Evolutionary conservation across 1,140 invertebrate genomes (phyloP).

Genomic region (Danaus melanippus): DNA sequence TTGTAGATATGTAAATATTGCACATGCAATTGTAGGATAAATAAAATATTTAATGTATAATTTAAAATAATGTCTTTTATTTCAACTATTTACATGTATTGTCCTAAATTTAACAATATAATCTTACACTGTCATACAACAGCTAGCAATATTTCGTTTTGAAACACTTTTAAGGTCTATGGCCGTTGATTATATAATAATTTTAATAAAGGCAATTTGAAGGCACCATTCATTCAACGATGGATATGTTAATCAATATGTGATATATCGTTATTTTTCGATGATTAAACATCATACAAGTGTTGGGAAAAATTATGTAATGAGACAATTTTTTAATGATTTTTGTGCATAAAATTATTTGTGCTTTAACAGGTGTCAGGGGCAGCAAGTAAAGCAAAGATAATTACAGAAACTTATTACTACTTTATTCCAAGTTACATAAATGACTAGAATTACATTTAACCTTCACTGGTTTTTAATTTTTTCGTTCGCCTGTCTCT

Average conservation of each 20-base stretch:
- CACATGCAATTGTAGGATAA: constrained; percentile 29
- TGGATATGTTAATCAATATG: too few species aligned
- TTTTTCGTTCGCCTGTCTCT: too few species aligned
- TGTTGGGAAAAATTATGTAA: too few species aligned
- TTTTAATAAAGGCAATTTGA: too few species aligned
- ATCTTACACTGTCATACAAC: constrained; percentile 34
- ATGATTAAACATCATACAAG: too few species aligned
- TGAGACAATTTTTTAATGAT: too few species aligned
- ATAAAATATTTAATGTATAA: constrained; percentile 41
- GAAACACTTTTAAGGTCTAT: too few species aligned
- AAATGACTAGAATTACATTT: constrained; percentile 13
- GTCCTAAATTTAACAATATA: constrained; percentile 29
- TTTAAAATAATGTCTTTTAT: constrained; percentile 69
- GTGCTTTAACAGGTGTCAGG: constrained; percentile 17
- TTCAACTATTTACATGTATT: constrained; percentile 49
- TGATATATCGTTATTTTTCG: too few species aligned
- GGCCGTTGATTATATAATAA: too few species aligned
- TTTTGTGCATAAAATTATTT: constrained; percentile 22
- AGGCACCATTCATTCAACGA: too few species aligned
- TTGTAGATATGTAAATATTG: constrained; percentile 24
- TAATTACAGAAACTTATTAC: constrained; percentile 4
- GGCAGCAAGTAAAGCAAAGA: constrained; percentile 17
- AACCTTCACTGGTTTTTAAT: too few species aligned
- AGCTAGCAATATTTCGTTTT: constrained; percentile 17
- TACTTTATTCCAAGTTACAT: constrained; percentile 6